Conservation (phyloP, 2,888 invertebrate species). For the Scelioninae gen. 1 region DNA sequence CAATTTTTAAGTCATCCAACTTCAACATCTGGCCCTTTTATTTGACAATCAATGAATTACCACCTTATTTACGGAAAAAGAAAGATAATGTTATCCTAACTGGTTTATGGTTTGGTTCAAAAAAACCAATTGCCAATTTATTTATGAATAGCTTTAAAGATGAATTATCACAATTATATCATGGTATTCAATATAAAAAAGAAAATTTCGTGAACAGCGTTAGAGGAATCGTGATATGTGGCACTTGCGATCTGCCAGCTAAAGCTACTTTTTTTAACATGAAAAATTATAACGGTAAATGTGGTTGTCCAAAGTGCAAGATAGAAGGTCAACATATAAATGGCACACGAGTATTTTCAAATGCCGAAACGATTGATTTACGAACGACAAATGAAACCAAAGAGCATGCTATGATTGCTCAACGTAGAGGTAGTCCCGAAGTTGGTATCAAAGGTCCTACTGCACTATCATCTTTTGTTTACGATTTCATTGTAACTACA, state of each 20-base stretch:
- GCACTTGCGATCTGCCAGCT: constrained; percentile 37
- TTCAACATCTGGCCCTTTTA: constrained; percentile 14
- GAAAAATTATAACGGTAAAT: constrained; percentile 24
- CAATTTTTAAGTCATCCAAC: constrained; percentile 17
- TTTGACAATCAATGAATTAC: neutral
- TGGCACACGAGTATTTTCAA: neutral
- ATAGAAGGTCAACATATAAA: neutral
- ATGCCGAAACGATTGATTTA: neutral
- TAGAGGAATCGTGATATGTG: constrained; percentile 19
- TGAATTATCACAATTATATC: constrained; percentile 26
- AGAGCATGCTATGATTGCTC: neutral
- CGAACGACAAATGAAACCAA: constrained; percentile 9
- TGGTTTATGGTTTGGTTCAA: constrained; percentile 12
- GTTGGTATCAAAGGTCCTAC: constrained; percentile 65
- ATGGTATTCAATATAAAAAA: constrained; percentile 12
- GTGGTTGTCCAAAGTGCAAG: constrained; percentile 14
- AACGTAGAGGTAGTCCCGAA: neutral
- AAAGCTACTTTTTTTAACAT: constrained; percentile 27
- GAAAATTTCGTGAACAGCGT: neutral
- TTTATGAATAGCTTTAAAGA: constrained; percentile 22
- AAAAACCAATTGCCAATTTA: constrained; percentile 26
- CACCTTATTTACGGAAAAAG: constrained; percentile 9
- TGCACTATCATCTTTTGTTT: constrained; percentile 27
- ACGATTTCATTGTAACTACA: constrained; percentile 58
- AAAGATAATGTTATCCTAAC: constrained; percentile 31